phyloP scores from a whole-genome alignment of 2,113 vertebrate species.

The Labrus mixtus region DNA sequence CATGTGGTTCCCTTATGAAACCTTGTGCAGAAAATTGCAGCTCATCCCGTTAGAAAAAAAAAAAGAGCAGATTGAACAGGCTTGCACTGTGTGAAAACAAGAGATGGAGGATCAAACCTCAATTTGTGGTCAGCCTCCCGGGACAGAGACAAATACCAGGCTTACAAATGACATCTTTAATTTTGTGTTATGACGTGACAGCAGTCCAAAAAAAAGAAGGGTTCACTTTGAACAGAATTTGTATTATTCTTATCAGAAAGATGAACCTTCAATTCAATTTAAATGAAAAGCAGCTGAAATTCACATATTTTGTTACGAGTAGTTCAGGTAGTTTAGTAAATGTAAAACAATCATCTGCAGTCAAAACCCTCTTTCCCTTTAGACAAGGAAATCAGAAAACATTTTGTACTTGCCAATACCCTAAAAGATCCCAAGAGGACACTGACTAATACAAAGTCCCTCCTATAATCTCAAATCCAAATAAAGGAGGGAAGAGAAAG shows the following conservation, averaged over 20 bases:
- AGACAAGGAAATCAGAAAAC: conserved; percentile 6
- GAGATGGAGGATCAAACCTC: conserved; percentile 62
- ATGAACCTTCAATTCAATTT: not conserved
- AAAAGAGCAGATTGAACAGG: conserved; percentile 67
- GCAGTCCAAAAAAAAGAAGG: conserved; percentile 36
- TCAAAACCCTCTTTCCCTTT: not conserved
- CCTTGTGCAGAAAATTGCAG: conserved; percentile 60
- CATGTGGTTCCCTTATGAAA: conserved; percentile 46
- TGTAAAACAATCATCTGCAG: conserved; percentile 29
- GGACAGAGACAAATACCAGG: conserved; percentile 73
- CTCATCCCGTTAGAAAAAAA: conserved; percentile 69
- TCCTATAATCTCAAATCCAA: conserved; percentile 44
- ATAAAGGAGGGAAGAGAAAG: conserved; percentile 3
- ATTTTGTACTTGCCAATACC: conserved; percentile 16
- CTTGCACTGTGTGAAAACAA: conserved; percentile 39
- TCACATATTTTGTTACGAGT: not conserved
- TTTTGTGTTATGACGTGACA: conserved; percentile 63
- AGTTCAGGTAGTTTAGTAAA: not conserved
- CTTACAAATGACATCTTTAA: conserved; percentile 79
- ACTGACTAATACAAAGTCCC: conserved; percentile 34
- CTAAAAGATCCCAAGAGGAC: conserved; percentile 20
- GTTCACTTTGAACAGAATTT: conserved; percentile 28
- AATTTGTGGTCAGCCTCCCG: conserved; percentile 69
- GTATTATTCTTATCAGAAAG: conserved; percentile 1
- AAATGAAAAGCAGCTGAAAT: conserved; percentile 11